Conservation (phyloP, 2,888 invertebrate genomes). For the Thereva nobilitata region DNA sequence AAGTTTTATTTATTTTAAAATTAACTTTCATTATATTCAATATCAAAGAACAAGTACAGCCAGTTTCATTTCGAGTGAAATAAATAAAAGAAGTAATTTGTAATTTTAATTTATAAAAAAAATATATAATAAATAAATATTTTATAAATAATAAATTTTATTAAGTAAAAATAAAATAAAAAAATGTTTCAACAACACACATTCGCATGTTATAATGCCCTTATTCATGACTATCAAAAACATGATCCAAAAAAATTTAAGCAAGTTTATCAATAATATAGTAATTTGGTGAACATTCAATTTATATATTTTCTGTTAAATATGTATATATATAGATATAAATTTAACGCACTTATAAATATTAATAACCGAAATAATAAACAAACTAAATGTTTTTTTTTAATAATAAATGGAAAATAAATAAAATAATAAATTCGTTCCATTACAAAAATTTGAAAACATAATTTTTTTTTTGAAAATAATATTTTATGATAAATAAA, state of each 20-base stretch:
- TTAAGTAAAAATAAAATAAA: slow-evolving; percentile 11
- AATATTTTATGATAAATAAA: slow-evolving; percentile 20
- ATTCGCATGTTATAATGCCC: slow-evolving; percentile 30
- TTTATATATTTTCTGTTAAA: background rate
- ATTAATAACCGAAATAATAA: slow-evolving; percentile 15
- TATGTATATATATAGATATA: slow-evolving; percentile 18
- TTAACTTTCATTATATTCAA: slow-evolving; percentile 13
- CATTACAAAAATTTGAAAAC: slow-evolving; percentile 25
- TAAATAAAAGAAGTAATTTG: background rate
- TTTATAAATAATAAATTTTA: slow-evolving; percentile 6
- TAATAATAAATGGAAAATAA: slow-evolving; percentile 7
- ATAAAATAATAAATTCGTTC: slow-evolving; percentile 20
- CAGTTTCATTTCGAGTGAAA: slow-evolving; percentile 23
- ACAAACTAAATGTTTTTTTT: background rate
- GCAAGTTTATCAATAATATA: slow-evolving; percentile 20
- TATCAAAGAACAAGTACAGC: slow-evolving; percentile 35
- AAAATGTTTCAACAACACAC: slow-evolving; percentile 27
- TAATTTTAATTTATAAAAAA: background rate
- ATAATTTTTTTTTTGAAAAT: slow-evolving; percentile 5
- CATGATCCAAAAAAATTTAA: slow-evolving; percentile 32
- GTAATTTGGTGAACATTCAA: slow-evolving; percentile 32
- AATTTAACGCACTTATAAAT: slow-evolving; percentile 22
- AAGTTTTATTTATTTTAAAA: slow-evolving; percentile 27
- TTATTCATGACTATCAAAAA: slow-evolving; percentile 23
- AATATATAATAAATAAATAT: background rate